Conservation (phyloP, 2,113 vertebrate species). For the Turnix velox region DNA sequence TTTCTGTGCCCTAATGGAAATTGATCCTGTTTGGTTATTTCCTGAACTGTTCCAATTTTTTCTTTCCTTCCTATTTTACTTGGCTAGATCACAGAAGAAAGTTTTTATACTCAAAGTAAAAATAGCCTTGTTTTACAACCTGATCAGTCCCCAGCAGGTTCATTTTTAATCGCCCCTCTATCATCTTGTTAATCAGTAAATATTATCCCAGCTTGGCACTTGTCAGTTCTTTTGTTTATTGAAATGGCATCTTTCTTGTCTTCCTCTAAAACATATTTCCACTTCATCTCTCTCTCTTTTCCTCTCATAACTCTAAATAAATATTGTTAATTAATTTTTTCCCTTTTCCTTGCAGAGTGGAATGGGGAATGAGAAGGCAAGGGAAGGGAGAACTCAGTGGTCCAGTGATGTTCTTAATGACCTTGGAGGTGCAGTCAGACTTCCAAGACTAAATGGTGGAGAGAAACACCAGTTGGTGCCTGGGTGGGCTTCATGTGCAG, state of each 20-base stretch:
- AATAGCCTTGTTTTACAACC: neutral
- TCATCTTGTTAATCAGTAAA: neutral
- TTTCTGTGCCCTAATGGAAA: neutral
- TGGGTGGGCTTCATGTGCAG: accelerated
- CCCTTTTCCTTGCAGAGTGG: neutral
- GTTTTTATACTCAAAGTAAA: neutral
- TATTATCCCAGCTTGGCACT: neutral
- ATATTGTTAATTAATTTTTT: too few species aligned
- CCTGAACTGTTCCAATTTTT: neutral
- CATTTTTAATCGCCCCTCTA: neutral
- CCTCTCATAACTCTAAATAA: neutral
- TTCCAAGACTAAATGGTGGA: neutral
- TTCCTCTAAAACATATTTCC: neutral
- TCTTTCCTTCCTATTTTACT: neutral
- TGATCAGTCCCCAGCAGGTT: neutral
- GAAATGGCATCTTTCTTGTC: neutral
- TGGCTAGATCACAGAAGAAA: neutral
- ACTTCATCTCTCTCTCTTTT: neutral
- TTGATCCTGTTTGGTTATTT: neutral
- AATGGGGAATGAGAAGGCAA: neutral
- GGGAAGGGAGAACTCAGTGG: neutral
- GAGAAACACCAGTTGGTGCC: neutral
- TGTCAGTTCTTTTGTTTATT: neutral
- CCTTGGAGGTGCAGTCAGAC: neutral
- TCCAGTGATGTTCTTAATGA: neutral